Evolutionary conservation across 2,797 vertebrate genomes (phyloP), one percentile per base, ranked within the genome.

Genomic region (Enteromius afrohamiltoni): DNA sequence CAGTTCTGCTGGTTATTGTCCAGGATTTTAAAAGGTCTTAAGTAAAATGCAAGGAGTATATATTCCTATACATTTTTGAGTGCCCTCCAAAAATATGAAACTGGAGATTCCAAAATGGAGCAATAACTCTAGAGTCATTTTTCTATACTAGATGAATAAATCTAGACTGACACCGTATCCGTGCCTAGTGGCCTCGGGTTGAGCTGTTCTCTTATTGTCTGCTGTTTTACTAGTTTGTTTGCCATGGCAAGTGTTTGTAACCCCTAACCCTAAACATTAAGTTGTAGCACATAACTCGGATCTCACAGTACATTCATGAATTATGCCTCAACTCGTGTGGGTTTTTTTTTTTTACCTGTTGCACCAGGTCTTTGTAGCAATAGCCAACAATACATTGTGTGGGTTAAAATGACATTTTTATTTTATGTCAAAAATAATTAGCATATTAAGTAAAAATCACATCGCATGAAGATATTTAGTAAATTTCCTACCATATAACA

Each of bases 121-220:
- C 47, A 79, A 79, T 79, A 79, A 40, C 51, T 80, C 78, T 69
- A 10, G 31, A 40, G 64, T 58, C 37, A 45, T 70, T 47, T 71
- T 45, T 29, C 79, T 45, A 14, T 58, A 71, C 23, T 42, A 58
- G 51, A 70, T 58, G 67, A 70, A 80, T 70, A 55, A 70, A 80
- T 80, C 49, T 58, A 80, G 42, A 6, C 23, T 70, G 79, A 58
- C 34, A 74, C 62, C 14, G 34, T 47, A 67, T 69, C 62, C 10
- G 19, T 60, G n/a, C 65, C 49, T 55, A 21, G 6, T 11, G 49
- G 31, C 34, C 8, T 4, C 4, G 9, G 55, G 51, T 60, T 58
- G 67, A 70, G 67, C 53, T 80, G 23, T 29, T 37, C 51, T 45
- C 17, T 31, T 0, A 73, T 51, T 31, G 67, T 68, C 13, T 75